Evolutionary conservation across 2,888 invertebrate genomes (phyloP).

Genomic region (Apodemia mormo): DNA sequence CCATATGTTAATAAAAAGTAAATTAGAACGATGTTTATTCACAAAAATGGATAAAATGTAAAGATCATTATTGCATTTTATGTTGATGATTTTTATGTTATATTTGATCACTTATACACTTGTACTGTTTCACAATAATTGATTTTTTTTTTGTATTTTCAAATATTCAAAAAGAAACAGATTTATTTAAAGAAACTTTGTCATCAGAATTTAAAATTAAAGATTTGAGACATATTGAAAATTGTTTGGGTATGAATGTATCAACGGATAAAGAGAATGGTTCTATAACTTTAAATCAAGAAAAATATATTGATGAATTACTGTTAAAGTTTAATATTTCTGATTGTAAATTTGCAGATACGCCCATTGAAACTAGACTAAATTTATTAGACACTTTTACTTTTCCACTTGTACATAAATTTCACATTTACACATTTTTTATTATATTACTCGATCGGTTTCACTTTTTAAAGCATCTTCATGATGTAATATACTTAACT

Average conservation of each 20-base stretch:
- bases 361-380: too few relatives aligned
- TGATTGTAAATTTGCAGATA: background rate
- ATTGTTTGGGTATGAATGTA: background rate
- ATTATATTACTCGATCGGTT: too few relatives aligned
- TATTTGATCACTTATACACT: too few relatives aligned
- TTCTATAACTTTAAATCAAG: slow-evolving; percentile 1
- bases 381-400: too few relatives aligned
- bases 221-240: background rate
- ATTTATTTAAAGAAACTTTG: background rate
- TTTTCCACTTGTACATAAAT: too few relatives aligned
- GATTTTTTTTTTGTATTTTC: background rate
- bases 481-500: too few relatives aligned
- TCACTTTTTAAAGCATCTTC: too few relatives aligned
- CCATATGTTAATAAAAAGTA: slow-evolving; percentile 13
- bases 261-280: background rate
- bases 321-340: slow-evolving; percentile 8
- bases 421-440: too few relatives aligned
- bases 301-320: background rate
- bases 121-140: too few relatives aligned
- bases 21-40: slow-evolving; percentile 18
- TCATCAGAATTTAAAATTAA: background rate
- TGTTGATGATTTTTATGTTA: background rate
- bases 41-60: slow-evolving; percentile 12
- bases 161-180: background rate
- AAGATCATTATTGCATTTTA: slow-evolving; percentile 1